Conservation (phyloP, 92 coral and sea anemone species). For the Actinostola sp. region DNA sequence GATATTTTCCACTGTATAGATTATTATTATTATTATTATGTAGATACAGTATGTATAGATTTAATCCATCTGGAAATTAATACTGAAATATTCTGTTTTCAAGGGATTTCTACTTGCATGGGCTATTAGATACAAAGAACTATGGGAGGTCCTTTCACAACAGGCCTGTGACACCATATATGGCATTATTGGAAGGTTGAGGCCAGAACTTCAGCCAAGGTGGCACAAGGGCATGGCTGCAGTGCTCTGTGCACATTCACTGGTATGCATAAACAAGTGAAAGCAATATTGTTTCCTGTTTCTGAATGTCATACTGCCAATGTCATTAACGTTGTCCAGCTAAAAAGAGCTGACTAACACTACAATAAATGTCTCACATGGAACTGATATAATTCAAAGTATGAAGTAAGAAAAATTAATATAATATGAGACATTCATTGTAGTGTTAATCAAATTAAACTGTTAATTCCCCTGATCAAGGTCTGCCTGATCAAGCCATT, state of each 20-base stretch:
- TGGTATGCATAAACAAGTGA: constrained; percentile 1
- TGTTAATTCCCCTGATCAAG: too few relatives aligned
- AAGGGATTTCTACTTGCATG: constrained; percentile 31
- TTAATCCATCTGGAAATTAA: neutral
- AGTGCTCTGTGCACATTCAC: constrained; percentile 14
- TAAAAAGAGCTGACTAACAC: too few relatives aligned
- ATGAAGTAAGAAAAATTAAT: too few relatives aligned
- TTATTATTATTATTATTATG: neutral
- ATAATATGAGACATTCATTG: too few relatives aligned
- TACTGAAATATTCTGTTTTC: neutral
- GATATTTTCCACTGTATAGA: too few relatives aligned
- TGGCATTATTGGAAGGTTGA: neutral
- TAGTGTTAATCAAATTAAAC: too few relatives aligned
- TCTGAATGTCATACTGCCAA: too few relatives aligned
- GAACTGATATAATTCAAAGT: too few relatives aligned
- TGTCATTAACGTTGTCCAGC: too few relatives aligned
- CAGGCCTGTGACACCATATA: neutral
- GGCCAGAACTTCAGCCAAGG: constrained; percentile 33
- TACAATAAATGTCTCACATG: too few relatives aligned
- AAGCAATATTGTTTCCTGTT: too few relatives aligned
- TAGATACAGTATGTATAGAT: neutral
- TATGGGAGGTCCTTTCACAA: constrained; percentile 1
- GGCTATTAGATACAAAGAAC: constrained; percentile 11
- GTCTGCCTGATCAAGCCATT: too few relatives aligned
- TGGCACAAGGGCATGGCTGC: constrained; percentile 30